Conservation (phyloP, 2,113 vertebrate species). For the Mola mola region DNA sequence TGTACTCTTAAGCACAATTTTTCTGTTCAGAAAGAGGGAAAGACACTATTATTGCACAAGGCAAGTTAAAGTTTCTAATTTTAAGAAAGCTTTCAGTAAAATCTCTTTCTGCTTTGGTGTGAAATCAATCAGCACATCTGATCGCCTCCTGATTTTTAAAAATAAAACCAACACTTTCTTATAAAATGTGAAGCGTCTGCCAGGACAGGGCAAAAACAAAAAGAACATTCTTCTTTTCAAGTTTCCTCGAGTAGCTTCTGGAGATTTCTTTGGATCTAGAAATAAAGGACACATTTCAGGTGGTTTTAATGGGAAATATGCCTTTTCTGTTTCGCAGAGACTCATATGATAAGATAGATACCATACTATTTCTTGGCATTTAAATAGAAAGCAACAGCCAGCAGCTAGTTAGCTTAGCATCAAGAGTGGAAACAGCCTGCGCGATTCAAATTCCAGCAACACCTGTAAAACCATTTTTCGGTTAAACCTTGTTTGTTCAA, state of each 20-base stretch:
- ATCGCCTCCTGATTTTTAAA: constrained; percentile 14
- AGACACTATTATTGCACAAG: constrained; percentile 71
- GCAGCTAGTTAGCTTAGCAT: no score
- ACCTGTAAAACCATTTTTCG: no score
- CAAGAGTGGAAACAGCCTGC: no score
- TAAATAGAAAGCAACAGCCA: no score
- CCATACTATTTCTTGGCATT: no score
- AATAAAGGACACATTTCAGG: no score
- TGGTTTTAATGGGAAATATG: no score
- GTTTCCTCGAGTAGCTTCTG: constrained; percentile 75
- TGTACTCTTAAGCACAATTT: constrained; percentile 6
- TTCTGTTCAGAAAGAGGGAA: constrained; percentile 29
- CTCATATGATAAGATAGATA: no score
- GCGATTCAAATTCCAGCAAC: background rate
- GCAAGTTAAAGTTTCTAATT: constrained; percentile 28
- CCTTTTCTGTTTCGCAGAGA: no score
- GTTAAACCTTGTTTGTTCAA: no score
- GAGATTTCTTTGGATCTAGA: constrained; percentile 75
- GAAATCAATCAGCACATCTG: constrained; percentile 6
- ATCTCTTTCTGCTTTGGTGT: constrained; percentile 32
- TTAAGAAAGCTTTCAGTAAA: constrained; percentile 20
- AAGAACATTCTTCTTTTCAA: constrained; percentile 36
- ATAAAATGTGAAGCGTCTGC: constrained; percentile 24
- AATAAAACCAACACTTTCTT: constrained; percentile 11
- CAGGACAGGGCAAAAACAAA: background rate